phyloP scores from a whole-genome alignment of 2,113 vertebrate species.

The Propithecus coquereli region DNA sequence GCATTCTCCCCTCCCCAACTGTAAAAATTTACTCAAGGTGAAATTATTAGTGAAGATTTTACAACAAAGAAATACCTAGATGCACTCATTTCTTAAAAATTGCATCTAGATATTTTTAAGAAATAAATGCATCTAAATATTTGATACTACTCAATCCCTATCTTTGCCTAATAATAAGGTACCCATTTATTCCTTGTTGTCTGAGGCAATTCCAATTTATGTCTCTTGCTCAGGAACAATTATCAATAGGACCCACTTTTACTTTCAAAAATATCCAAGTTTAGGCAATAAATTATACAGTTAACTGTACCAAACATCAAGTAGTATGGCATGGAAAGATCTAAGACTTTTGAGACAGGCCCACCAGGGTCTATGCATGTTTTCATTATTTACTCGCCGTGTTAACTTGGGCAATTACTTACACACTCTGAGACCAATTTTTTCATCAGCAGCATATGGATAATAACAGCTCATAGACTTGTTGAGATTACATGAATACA shows the following conservation, averaged over 20 bases:
- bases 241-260: not conserved
- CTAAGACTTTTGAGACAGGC: not conserved
- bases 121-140: not conserved
- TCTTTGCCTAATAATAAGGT: not conserved
- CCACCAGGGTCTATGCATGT: not conserved
- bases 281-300: not conserved
- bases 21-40: not conserved
- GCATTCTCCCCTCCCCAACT: not conserved
- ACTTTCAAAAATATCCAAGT: not conserved
- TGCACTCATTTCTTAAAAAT: not conserved
- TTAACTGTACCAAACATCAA: not conserved
- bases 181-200: not conserved
- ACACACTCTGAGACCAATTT: constrained; percentile 60
- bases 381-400: constrained; percentile 30
- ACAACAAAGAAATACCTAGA: not conserved
- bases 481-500: constrained; percentile 29
- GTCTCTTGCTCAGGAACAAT: not conserved
- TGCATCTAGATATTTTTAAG: not conserved
- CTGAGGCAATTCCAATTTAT: not conserved
- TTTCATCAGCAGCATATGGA: constrained; percentile 47
- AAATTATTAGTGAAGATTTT: constrained; percentile 31
- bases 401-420: constrained; percentile 34
- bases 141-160: not conserved
- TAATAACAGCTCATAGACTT: constrained; percentile 45
- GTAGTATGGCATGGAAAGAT: not conserved